Conservation (phyloP, 2,797 vertebrate genomes). For the Galagoides demidoff region DNA sequence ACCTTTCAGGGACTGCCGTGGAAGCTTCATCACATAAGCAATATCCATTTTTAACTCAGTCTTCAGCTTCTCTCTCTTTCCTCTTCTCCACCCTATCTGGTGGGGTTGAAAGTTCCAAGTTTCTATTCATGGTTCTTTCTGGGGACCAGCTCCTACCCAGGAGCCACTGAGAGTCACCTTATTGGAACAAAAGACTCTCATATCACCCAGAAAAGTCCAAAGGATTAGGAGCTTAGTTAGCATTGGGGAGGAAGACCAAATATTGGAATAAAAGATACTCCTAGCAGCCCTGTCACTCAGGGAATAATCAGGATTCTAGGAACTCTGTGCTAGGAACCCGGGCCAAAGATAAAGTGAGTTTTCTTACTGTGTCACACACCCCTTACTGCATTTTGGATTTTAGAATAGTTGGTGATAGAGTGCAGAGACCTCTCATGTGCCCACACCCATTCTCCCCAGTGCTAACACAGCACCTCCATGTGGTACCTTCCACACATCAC, state of each 20-base stretch:
- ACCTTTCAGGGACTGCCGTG: not conserved
- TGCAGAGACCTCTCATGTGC: no score
- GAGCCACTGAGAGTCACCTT: not conserved
- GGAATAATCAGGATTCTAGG: not conserved
- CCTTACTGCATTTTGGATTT: not conserved
- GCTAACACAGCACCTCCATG: not conserved
- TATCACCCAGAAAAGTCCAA: not conserved
- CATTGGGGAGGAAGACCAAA: not conserved
- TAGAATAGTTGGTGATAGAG: not conserved
- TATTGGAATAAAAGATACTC: not conserved
- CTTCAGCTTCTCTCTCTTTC: not conserved
- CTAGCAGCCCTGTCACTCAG: not conserved
- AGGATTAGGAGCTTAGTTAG: not conserved
- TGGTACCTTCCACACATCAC: not conserved
- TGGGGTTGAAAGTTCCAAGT: not conserved
- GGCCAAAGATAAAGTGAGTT: not conserved
- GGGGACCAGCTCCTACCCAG: not conserved
- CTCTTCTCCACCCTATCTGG: not conserved
- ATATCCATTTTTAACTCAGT: not conserved
- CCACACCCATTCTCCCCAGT: not conserved
- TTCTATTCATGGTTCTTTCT: not conserved
- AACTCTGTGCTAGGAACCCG: not conserved
- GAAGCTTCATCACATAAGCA: not conserved
- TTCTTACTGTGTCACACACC: not conserved
- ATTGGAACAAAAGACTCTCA: not conserved